Percentiles rank a stretch among this genome's conserved stretches.
These are phyloP conservation scores for Ibidorhyncha struthersii DNA, from an alignment of 2,113 vertebrate species.

Conservation along the genomic window DNA sequence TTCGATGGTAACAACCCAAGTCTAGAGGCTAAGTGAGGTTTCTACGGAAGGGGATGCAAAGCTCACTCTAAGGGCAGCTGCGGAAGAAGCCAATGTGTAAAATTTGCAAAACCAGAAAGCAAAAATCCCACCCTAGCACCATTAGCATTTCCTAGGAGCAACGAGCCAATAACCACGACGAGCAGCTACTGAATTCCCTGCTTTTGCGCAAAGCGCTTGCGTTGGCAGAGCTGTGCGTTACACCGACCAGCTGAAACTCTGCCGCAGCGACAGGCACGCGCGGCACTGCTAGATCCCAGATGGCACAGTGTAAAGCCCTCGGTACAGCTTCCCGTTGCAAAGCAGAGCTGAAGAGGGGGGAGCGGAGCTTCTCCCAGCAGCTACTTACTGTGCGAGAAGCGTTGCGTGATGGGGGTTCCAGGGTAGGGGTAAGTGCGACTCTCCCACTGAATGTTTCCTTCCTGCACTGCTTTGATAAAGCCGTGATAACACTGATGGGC, in stretches of 20 bases:
- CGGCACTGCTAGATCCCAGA: background rate
- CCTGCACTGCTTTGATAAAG: conserved; percentile 95
- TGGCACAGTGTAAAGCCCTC: background rate
- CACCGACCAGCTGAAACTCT: accelerated
- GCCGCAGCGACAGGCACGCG: background rate
- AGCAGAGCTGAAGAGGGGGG: background rate
- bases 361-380: background rate
- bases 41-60: background rate
- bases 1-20: background rate
- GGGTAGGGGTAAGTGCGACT: conserved; percentile 98
- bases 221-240: accelerated
- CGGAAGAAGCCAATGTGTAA: accelerated
- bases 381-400: conserved; percentile 97
- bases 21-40: background rate
- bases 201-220: accelerated
- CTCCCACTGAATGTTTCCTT: conserved; percentile 98
- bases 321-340: background rate
- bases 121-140: background rate
- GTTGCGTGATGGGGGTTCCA: conserved; percentile 96
- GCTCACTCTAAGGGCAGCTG: background rate
- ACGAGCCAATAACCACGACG: accelerated
- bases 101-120: background rate
- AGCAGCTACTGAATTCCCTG: background rate
- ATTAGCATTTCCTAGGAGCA: background rate
- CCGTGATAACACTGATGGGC: conserved; percentile 98